Evolutionary conservation across 2,888 invertebrate species (phyloP).

Genomic region (Andrena haemorrhoa): DNA sequence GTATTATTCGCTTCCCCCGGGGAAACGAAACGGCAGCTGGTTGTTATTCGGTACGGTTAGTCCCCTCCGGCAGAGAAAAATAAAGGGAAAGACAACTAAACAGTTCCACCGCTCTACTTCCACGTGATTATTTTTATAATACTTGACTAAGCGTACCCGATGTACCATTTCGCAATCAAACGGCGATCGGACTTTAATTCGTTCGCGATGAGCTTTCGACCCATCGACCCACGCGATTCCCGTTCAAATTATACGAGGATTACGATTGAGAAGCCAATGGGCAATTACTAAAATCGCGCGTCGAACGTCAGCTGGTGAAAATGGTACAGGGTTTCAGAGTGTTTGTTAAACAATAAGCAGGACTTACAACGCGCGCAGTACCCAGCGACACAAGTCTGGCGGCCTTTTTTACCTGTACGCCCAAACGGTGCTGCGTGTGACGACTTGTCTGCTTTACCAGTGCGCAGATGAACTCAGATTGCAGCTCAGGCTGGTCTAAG

Average conservation of each 20-base stretch:
- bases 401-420: conserved; percentile 93
- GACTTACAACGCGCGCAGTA: conserved; percentile 85
- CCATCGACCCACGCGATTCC: background rate
- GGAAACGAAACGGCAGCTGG: conserved; percentile 35
- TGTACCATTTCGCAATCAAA: conserved; percentile 79
- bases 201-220: background rate
- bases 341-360: conserved; percentile 85
- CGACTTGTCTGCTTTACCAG: conserved; percentile 97
- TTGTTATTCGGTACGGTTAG: conserved; percentile 64
- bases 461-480: conserved; percentile 96
- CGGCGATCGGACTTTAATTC: background rate
- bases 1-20: conserved; percentile 74
- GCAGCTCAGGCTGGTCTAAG: conserved; percentile 94
- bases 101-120: conserved; percentile 53
- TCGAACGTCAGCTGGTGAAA: conserved; percentile 57
- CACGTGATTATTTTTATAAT: conserved; percentile 78
- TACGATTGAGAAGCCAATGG: background rate
- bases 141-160: conserved; percentile 83
- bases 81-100: conserved; percentile 40
- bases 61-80: conserved; percentile 39
- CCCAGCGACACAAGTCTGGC: conserved; percentile 85
- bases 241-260: background rate
- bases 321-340: conserved; percentile 80
- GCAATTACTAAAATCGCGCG: conserved; percentile 11
- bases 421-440: conserved; percentile 90